Percentiles rank a stretch among this genome's conserved stretches.
These are phyloP conservation scores for Dryococelus australis DNA, from an alignment of 2,888 invertebrate species.

Conservation along the genomic window DNA sequence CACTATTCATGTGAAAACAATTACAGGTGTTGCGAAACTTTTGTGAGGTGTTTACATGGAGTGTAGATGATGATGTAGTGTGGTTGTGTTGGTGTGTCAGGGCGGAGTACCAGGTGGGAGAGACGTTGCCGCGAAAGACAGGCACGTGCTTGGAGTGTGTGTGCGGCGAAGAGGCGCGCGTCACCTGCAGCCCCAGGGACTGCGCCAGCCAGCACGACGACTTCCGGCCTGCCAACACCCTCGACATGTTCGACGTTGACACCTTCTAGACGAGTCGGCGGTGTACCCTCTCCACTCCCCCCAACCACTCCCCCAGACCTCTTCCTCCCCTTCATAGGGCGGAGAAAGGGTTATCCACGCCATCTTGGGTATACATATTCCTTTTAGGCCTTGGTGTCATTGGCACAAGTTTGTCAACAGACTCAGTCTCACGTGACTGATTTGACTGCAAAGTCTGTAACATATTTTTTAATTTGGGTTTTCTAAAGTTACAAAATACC, in stretches of 20 bases:
- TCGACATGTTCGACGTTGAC: constrained; percentile 44
- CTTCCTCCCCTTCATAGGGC: not conserved
- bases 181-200: constrained; percentile 60
- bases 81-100: constrained; percentile 56
- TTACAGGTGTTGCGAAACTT: too few relatives aligned
- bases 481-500: too few relatives aligned
- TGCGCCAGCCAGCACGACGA: constrained; percentile 39
- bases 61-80: too few relatives aligned
- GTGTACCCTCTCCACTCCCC: not conserved
- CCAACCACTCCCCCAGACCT: not conserved
- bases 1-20: too few relatives aligned
- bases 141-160: constrained; percentile 76
- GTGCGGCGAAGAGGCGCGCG: constrained; percentile 69
- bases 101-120: constrained; percentile 70
- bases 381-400: too few relatives aligned
- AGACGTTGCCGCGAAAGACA: constrained; percentile 71
- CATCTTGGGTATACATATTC: too few relatives aligned
- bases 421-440: too few relatives aligned
- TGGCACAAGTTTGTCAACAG: too few relatives aligned
- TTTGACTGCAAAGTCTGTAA: too few relatives aligned
- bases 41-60: too few relatives aligned
- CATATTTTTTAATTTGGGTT: too few relatives aligned
- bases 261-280: constrained; percentile 37
- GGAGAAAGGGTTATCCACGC: too few relatives aligned
- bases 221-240: constrained; percentile 35